These are phyloP conservation scores for Enteromius viviparus DNA, from an alignment of 2,797 vertebrate species.

Conservation along the genomic window DNA sequence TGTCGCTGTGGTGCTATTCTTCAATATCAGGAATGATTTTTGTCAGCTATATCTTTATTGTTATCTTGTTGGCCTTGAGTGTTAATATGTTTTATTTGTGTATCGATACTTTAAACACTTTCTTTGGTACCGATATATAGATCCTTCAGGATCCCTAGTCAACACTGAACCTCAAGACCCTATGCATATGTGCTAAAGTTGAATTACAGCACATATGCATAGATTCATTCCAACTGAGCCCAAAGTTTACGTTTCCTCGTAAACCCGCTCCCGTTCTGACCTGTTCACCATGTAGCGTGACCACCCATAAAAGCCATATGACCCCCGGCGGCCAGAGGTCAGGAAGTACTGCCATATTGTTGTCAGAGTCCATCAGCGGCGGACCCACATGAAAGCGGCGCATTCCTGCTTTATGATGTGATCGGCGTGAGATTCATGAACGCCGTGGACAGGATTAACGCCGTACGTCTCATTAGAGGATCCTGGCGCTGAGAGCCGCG, in stretches of 20 bases:
- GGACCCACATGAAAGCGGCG: constrained; percentile 77
- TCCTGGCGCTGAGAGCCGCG: constrained; percentile 71
- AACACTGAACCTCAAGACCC: constrained; percentile 43
- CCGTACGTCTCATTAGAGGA: constrained; percentile 78
- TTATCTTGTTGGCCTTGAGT: no score
- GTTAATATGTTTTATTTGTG: no score
- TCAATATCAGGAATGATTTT: no score
- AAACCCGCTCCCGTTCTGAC: constrained; percentile 76
- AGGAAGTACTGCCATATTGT: constrained; percentile 80
- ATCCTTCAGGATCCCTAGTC: not conserved
- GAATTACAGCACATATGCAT: constrained; percentile 78
- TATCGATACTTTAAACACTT: no score
- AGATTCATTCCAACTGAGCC: constrained; percentile 80
- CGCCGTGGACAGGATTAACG: constrained; percentile 81
- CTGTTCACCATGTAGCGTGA: constrained; percentile 77
- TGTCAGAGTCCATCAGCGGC: constrained; percentile 73
- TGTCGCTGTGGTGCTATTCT: no score
- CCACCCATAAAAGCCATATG: constrained; percentile 77
- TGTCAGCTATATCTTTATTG: no score
- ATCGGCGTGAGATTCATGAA: constrained; percentile 74
- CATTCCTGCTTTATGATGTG: constrained; percentile 79
- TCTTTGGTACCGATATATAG: no score
- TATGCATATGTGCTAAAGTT: constrained; percentile 62
- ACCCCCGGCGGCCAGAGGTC: constrained; percentile 76
- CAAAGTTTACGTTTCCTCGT: constrained; percentile 74